Evolutionary conservation across 2,888 invertebrate species (phyloP), one percentile per base, ranked within the genome.

Genomic region (Pharmacophagus antenor): DNA sequence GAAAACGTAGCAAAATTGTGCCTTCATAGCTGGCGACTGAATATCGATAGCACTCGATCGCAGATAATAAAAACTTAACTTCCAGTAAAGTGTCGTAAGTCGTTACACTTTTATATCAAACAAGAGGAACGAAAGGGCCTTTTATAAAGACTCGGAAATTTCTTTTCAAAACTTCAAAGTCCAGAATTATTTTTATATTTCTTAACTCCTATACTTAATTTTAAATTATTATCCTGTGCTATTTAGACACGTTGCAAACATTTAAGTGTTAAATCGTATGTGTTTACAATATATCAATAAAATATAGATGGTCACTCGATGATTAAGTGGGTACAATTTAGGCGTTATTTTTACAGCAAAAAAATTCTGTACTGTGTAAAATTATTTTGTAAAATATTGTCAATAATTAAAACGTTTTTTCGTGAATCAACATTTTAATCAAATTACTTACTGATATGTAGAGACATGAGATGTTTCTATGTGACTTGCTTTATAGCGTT

Each of bases 1-100:
- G 31, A 31, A 12, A 31, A 15, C 31, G 31, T 3, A 10, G 31
- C 15, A 31, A 31, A 46, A 46, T 46, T 17, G 46, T 21, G 46
- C 20, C 21, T 8, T 10, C 46, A 46, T 46, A 20, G 20, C 46
- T 12, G 21, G 10, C 18, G 10, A 18, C 20, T 20, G 21, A 46
- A 10, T 12, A 17, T 21, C 46, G 46, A 46, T 21, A 46, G 20
- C 31, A 31, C 42, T 42, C 17, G 42, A 46, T 20, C 18, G 21
- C 20, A 46, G 46, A 20, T 46, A 46, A 46, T 46, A 46, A 46
- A 46, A 46, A 31, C 12, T 10, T 31, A 31, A 31, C 31, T 31
- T 31, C 31, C 12, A 31, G 31, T 3, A 10, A 10, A 31, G 31
- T 31, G 31, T 31, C 31, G 31, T 15, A 31, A 31, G 12, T 31